These are phyloP conservation scores for Nerophis lumbriciformis DNA, from an alignment of 2,113 vertebrate species.

Conservation along the genomic window DNA sequence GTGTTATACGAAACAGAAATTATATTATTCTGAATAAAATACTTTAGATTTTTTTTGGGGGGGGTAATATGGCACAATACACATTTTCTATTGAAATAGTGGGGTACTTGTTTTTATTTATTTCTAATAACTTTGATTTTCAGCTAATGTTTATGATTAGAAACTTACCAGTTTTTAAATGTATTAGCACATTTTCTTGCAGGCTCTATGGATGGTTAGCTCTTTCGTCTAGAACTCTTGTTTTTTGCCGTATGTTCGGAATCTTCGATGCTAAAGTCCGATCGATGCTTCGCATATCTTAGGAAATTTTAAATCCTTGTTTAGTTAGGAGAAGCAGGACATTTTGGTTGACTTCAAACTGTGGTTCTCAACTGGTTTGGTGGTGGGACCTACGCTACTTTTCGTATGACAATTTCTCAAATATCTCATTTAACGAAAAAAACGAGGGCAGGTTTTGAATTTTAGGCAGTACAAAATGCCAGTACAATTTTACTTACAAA, in stretches of 20 bases:
- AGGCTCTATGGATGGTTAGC: slow-evolving; percentile 32
- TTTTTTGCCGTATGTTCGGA: slow-evolving; percentile 14
- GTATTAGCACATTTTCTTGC: slow-evolving; percentile 27
- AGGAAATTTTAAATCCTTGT: too few species aligned
- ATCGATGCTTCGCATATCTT: too few species aligned
- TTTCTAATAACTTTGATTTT: slow-evolving; percentile 30
- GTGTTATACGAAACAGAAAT: slow-evolving; percentile 60
- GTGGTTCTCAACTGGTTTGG: too few species aligned
- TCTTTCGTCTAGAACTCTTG: slow-evolving; percentile 14
- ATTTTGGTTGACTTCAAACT: too few species aligned
- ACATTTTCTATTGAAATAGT: slow-evolving; percentile 51
- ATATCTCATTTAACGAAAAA: too few species aligned
- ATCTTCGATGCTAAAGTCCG: not conserved
- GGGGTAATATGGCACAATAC: slow-evolving; percentile 59
- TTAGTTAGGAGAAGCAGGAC: too few species aligned
- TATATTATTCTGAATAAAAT: slow-evolving; percentile 46
- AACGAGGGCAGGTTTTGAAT: too few species aligned
- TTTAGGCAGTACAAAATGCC: too few species aligned
- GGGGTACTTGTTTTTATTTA: slow-evolving; percentile 34
- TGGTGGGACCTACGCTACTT: too few species aligned
- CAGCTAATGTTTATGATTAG: slow-evolving; percentile 42
- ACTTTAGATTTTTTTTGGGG: slow-evolving; percentile 8
- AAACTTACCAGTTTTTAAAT: slow-evolving; percentile 35
- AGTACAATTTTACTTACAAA: too few species aligned
- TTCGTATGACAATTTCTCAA: too few species aligned